Base-by-base conservation (phyloP, 2,113 vertebrate species). In the Rhea pennata region DNA sequence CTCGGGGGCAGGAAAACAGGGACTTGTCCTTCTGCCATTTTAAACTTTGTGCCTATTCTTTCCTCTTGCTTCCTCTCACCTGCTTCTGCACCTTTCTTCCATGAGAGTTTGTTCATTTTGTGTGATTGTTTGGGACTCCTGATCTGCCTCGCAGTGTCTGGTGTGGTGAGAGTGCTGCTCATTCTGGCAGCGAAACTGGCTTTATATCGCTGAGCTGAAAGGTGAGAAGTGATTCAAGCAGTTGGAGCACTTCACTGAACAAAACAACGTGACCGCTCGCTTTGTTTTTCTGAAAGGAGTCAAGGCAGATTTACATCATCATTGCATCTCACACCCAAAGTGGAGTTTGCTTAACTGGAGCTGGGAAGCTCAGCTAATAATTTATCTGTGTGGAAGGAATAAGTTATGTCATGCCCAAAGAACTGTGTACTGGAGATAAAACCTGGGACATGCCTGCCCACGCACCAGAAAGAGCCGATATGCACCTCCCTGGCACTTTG, bases 181-280 rank as follows among this genome's bases (percentile, higher is more conserved):
- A 3, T 20, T 36, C 67, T 76, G 76, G 33, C 64, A 93, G 58
- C 0, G 0, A 33, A 78, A 62, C 81, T 48, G 16, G 26, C 93
- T 40, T 65, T 44, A 48, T 7, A 17, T 16, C 12, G 40, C 61
- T 42, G 74, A 89, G 51, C 70, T n/a, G 31, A 50, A 78, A 54
- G 71, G 67, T 1, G 0, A 66, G 27, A 22, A 73, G n/a, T 5
- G 20, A 79, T 23, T 22, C 0, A 0, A 72, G 75, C 36, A 51
- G 26, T 7, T 56, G 51, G 58, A 81, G 44, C 15, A 5, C 53
- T 88, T 61, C 19, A 17, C 70, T 74, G 76, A 77, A 62, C 40
- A 80, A 16, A 88, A 44, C 40, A 71, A 33, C 46, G 40, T 36
- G 36, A 59, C 76, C n/a, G 69, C 51, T 87, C 56, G 1, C 46